Conservation (phyloP, 1,140 invertebrate genomes). For the Frieseomelitta varia region DNA sequence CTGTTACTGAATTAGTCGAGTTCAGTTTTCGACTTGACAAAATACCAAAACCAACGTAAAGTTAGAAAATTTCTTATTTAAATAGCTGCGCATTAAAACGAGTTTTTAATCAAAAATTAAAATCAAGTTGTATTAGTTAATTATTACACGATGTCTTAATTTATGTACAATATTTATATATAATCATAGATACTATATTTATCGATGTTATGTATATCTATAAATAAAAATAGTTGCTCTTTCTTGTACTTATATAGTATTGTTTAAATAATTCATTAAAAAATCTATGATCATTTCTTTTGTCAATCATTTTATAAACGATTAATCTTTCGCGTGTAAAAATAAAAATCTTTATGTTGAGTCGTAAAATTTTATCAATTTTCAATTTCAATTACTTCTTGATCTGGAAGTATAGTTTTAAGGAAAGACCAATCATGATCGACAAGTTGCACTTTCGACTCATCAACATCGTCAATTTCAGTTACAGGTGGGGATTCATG, state of each 20-base stretch:
- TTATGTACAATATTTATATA: background rate
- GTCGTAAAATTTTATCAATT: background rate
- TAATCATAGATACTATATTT: conserved; percentile 3
- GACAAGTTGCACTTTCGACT: conserved; percentile 50
- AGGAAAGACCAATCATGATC: conserved; percentile 75
- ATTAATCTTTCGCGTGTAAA: background rate
- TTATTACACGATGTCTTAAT: background rate
- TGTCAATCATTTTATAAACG: background rate
- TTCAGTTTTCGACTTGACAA: conserved; percentile 64
- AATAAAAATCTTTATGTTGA: background rate
- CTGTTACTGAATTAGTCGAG: conserved; percentile 73
- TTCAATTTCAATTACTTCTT: conserved; percentile 22
- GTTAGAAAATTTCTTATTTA: no score
- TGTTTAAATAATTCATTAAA: background rate
- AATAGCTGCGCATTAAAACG: background rate
- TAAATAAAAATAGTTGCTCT: background rate
- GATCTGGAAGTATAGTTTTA: conserved; percentile 62
- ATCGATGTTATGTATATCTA: conserved; percentile 1
- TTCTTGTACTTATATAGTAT: background rate
- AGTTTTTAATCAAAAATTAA: background rate
- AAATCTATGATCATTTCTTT: background rate
- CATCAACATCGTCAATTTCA: conserved; percentile 43
- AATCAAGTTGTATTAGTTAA: background rate
- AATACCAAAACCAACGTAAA: conserved; percentile 59
- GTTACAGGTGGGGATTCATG: background rate